Base-by-base conservation (phyloP, 2,888 invertebrate genomes). In the Amiota communis region DNA sequence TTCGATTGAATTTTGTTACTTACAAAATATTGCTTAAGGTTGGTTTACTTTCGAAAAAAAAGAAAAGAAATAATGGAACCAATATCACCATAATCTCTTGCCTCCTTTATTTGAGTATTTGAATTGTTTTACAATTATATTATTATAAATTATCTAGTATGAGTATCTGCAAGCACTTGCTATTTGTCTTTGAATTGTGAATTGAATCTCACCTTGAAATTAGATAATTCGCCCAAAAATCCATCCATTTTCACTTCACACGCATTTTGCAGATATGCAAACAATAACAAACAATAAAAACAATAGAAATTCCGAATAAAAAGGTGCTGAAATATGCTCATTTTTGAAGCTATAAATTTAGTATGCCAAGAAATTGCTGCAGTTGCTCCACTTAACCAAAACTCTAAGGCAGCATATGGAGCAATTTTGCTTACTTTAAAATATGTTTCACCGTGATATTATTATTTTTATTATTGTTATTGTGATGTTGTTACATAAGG, bases 401-500 rank as follows among this genome's bases (percentile, higher is more conserved):
- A 36, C 36, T 36, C 36, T 6, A 36, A 0, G 36, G 36, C 36
- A 36, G 36, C 36, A 36, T 6, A 36, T 36, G 36, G 36, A 36
- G 36, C 36, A 36, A 36, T 6, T 36, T 36, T 36, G 36, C 36
- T 36, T 6, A 36, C 3, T 36, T 36, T 36, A 4, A 36, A 36
- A 36, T 36, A 36, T 20, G 11, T 13, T 46, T 64, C n/a, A 15
- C 63, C 6, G 63, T 46, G 9, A 46, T 20, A 12, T 64, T 46
- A 12, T 10, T 63, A 36, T 63, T 63, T 47, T 12, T 47, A 36
- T 15, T 47, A 11, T 65, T 65, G 23, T 23, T 65, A 48, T 15
- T 65, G 17, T 65, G 13, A 11, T 59, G n/a, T 8, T n/a, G 48
- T 85, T 83, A 80, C 85, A 81, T 78, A 81, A 84, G 67, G 75